A percentile compares a stretch with the other conserved stretches of the same genome.
Evolutionary conservation across 2,797 vertebrate species (phyloP).

Genomic region (Euthynnus affinis): DNA sequence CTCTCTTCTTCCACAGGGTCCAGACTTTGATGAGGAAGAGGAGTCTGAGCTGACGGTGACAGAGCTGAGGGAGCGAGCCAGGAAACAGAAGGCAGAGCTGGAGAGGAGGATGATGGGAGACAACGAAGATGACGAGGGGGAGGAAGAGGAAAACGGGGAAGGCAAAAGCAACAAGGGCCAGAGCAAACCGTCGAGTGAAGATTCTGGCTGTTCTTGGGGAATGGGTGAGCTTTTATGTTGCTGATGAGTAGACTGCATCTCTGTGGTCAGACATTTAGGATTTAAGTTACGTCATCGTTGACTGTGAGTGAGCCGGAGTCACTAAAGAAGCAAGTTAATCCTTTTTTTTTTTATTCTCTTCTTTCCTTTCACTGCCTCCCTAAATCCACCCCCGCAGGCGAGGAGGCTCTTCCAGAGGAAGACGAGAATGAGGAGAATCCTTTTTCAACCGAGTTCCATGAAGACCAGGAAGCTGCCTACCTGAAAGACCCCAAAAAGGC

Average conservation of each 20-base stretch:
- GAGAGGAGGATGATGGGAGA: slow-evolving; percentile 96
- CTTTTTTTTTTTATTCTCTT: neutral
- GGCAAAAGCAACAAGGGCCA: slow-evolving; percentile 31
- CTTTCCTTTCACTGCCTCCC: neutral
- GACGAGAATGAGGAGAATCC: slow-evolving; percentile 98
- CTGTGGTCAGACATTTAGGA: neutral
- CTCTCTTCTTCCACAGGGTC: slow-evolving; percentile 86
- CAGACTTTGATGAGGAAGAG: slow-evolving; percentile 93
- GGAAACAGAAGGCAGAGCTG: slow-evolving; percentile 89
- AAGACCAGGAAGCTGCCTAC: slow-evolving; percentile 96
- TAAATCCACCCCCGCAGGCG: slow-evolving; percentile 81
- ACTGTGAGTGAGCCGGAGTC: neutral
- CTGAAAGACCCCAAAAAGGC: slow-evolving; percentile 98
- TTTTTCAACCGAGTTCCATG: slow-evolving; percentile 96
- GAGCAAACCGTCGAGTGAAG: slow-evolving; percentile 78
- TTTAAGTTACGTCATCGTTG: neutral
- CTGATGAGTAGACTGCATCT: no score
- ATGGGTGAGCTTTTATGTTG: slow-evolving; percentile 87
- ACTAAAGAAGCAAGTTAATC: slow-evolving; percentile 1
- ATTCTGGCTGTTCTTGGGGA: slow-evolving; percentile 95
- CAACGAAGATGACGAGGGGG: slow-evolving; percentile 82
- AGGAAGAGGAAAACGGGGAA: slow-evolving; percentile 58
- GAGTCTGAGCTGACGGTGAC: slow-evolving; percentile 95
- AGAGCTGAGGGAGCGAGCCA: slow-evolving; percentile 89
- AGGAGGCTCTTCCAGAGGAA: slow-evolving; percentile 90